These are phyloP conservation scores for Chauna torquata DNA, from an alignment of 2,113 vertebrate genomes.

Conservation along the genomic window DNA sequence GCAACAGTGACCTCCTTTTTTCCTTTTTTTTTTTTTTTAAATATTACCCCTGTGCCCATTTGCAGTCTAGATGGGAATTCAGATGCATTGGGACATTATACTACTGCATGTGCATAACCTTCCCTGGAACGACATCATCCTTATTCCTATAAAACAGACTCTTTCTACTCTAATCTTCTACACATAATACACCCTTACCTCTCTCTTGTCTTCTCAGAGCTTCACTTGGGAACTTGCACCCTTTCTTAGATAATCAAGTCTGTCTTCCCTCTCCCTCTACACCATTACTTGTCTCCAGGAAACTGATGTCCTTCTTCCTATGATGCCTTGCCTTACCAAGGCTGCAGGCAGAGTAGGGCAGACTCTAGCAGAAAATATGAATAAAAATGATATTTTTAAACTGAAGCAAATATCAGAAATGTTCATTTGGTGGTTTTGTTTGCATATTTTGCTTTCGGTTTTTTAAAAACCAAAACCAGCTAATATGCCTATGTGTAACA, in stretches of 20 bases:
- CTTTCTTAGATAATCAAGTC: not conserved
- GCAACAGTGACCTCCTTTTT: not conserved
- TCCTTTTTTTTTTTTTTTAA: not conserved
- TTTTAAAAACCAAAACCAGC: not conserved
- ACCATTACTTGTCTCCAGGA: not conserved
- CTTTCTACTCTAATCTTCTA: not conserved
- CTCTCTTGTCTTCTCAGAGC: not conserved
- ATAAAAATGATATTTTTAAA: not conserved
- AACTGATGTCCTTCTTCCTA: not conserved
- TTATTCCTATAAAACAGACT: not conserved
- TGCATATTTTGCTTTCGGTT: not conserved
- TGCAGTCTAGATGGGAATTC: not conserved
- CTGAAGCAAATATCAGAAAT: not conserved
- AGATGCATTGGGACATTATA: not conserved
- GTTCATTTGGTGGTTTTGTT: not conserved
- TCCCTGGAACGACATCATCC: not conserved
- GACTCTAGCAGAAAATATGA: not conserved
- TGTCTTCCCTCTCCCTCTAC: not conserved
- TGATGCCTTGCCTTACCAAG: not conserved
- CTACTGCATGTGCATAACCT: not conserved
- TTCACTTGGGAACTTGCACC: not conserved
- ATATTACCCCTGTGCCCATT: accelerated
- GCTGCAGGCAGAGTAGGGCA: not conserved
- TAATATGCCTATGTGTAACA: not conserved
- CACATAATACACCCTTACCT: not conserved